These are phyloP conservation scores for Pangasius krempfi DNA, from an alignment of 2,797 vertebrate species.

Conservation along the genomic window DNA sequence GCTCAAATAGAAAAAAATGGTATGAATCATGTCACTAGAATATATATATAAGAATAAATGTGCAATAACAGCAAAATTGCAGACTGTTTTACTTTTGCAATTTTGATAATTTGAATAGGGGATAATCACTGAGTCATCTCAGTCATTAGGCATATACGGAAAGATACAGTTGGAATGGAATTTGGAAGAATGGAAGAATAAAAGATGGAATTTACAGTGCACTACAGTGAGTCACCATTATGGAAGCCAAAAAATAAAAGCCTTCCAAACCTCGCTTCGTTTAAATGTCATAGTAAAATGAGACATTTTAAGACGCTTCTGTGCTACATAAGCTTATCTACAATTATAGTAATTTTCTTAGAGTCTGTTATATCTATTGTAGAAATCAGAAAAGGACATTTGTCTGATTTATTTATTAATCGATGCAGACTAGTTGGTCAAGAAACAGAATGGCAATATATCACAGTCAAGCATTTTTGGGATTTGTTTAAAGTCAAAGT, in stretches of 20 bases:
- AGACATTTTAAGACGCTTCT: conserved; percentile 1
- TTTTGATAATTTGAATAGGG: conserved; percentile 20
- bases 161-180: too few relatives aligned
- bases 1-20: neutral
- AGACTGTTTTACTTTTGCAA: neutral
- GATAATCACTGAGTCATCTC: conserved; percentile 25
- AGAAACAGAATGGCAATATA: neutral
- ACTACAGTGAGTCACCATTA: conserved; percentile 13
- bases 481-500: neutral
- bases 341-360: neutral
- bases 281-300: conserved; percentile 28
- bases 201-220: neutral
- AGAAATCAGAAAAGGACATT: conserved; percentile 27
- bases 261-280: conserved; percentile 2
- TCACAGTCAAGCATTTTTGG: neutral
- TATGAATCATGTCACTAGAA: neutral
- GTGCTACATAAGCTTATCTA: conserved; percentile 2
- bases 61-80: conserved; percentile 19
- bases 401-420: conserved; percentile 39
- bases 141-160: conserved; percentile 13
- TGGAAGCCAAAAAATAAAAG: conserved; percentile 15
- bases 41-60: neutral
- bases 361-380: neutral
- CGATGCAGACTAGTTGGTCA: conserved; percentile 13
- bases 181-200: conserved; percentile 18